Percentiles rank a stretch among this genome's conserved stretches.
Conservation (phyloP, 2,888 invertebrate species). For the Microplitis deprimator region DNA sequence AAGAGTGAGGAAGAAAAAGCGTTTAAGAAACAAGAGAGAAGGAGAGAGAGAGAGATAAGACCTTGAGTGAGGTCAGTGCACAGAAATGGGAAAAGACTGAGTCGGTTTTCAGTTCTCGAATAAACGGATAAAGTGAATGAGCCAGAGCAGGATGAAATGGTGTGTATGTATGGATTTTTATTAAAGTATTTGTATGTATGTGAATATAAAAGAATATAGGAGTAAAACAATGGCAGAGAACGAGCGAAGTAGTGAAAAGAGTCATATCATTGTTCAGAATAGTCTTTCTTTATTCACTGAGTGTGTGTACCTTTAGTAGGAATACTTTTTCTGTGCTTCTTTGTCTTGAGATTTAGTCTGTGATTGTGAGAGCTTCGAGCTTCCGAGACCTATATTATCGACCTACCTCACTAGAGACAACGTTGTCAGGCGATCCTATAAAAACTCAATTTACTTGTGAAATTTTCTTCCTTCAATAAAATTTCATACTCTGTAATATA, state of each 20-base stretch:
- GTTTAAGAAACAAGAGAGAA: constrained; percentile 19
- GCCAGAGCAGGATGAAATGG: constrained; percentile 33
- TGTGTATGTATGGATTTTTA: constrained; percentile 32
- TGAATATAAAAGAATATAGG: constrained; percentile 40
- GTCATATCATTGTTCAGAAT: constrained; percentile 48
- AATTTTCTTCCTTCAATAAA: neutral
- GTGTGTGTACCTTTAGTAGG: neutral
- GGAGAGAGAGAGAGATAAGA: constrained; percentile 49
- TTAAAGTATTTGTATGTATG: neutral
- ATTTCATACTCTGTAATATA: neutral
- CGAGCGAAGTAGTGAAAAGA: constrained; percentile 49
- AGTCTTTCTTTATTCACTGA: neutral
- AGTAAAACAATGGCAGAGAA: constrained; percentile 27
- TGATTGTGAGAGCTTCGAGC: neutral
- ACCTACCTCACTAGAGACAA: neutral
- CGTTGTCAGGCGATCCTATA: neutral
- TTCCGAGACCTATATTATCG: neutral
- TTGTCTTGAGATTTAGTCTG: neutral
- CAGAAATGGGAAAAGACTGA: constrained; percentile 44
- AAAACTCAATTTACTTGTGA: neutral
- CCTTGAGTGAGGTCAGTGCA: constrained; percentile 62
- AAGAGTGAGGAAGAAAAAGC: constrained; percentile 2
- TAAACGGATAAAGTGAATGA: constrained; percentile 34
- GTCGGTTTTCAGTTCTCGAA: constrained; percentile 34
- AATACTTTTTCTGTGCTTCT: neutral